Conservation (phyloP, 2,113 vertebrate species). For the Podiceps cristatus region DNA sequence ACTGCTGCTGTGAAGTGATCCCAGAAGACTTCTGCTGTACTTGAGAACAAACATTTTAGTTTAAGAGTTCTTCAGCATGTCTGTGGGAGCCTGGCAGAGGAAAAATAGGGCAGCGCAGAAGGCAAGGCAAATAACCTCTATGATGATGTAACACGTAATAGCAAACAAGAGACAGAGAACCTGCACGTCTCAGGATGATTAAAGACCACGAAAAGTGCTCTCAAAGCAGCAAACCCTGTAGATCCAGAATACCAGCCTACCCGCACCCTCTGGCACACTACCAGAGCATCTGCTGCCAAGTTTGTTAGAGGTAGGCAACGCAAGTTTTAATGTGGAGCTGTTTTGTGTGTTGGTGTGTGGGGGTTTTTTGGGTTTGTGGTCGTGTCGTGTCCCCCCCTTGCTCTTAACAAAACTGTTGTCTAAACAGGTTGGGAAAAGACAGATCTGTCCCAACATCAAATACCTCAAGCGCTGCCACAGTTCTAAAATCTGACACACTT, state of each 20-base stretch:
- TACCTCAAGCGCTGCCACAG: background rate
- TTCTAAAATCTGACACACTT: background rate
- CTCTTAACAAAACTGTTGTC: background rate
- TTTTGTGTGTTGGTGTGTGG: no score
- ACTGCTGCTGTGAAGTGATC: background rate
- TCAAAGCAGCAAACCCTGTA: background rate
- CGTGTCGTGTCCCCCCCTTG: background rate
- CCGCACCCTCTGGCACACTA: background rate
- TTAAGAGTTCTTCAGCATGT: background rate
- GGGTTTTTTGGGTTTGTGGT: no score
- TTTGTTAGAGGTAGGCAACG: background rate
- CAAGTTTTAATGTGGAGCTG: background rate
- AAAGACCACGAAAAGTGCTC: background rate
- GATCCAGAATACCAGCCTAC: background rate
- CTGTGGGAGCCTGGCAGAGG: background rate
- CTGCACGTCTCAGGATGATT: background rate
- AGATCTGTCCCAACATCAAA: background rate
- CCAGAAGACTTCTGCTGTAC: background rate
- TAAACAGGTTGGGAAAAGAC: background rate
- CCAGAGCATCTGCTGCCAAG: background rate
- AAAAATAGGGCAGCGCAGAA: background rate
- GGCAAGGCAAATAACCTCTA: background rate
- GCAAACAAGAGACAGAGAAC: background rate
- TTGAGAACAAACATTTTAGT: background rate
- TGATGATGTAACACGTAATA: accelerated